These are phyloP conservation scores for Acrocyrtus sp. DNA, from an alignment of 2,888 invertebrate species.

Conservation along the genomic window DNA sequence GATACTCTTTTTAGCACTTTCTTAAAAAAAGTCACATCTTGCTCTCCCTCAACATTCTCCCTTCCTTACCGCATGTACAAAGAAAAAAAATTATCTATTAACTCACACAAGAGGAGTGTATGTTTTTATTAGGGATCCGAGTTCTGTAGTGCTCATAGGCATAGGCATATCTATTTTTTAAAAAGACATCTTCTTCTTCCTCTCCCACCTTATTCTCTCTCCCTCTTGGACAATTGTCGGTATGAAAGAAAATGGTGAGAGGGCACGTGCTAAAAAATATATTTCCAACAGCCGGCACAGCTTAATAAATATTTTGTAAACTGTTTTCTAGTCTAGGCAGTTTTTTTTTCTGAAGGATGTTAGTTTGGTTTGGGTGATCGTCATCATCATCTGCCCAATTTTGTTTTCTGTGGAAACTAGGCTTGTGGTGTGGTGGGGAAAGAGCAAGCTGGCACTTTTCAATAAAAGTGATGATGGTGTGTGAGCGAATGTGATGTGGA, in stretches of 20 bases:
- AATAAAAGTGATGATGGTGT: background rate
- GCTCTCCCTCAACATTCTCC: background rate
- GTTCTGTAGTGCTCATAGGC: no score
- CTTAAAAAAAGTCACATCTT: background rate
- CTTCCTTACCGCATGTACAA: background rate
- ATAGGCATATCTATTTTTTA: background rate
- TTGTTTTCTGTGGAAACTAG: no score
- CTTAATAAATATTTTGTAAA: background rate
- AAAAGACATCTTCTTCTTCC: background rate
- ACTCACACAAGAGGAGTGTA: background rate
- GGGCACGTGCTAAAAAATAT: background rate
- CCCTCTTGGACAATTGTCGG: background rate
- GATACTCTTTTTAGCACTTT: background rate
- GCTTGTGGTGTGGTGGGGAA: background rate
- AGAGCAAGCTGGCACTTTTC: background rate
- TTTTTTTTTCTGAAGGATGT: no score
- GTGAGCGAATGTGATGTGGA: no score
- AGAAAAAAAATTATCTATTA: background rate
- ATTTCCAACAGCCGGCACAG: background rate
- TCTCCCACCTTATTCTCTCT: background rate
- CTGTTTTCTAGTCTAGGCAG: no score
- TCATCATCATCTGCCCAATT: background rate
- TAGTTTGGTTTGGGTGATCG: background rate
- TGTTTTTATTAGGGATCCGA: background rate
- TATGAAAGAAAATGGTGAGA: background rate